Evolutionary conservation across 2,888 invertebrate genomes (phyloP).

Genomic region (Pinctada fucata): DNA sequence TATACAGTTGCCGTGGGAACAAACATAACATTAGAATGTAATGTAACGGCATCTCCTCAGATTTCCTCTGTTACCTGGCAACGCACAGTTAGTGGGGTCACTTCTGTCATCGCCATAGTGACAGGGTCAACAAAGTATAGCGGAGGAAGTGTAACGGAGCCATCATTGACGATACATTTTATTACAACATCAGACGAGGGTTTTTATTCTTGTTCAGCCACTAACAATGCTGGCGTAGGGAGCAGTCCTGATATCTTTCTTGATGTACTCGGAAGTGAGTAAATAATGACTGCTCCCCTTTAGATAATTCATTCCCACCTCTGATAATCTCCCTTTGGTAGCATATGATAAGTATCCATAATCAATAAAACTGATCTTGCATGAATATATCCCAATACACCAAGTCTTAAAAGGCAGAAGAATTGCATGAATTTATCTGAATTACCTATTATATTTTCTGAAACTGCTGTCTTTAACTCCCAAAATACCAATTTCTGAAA

Average conservation of each 20-base stretch:
- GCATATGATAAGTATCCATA: too few species aligned
- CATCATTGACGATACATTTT: constrained; percentile 23
- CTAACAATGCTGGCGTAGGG: constrained; percentile 37
- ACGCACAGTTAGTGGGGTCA: background rate
- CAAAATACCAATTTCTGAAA: too few species aligned
- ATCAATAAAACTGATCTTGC: too few species aligned
- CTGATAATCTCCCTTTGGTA: too few species aligned
- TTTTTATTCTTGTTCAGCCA: constrained; percentile 34
- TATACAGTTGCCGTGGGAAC: constrained; percentile 17
- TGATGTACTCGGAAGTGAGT: constrained; percentile 35
- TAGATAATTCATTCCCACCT: too few species aligned
- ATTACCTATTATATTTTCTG: too few species aligned
- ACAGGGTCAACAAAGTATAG: constrained; percentile 16
- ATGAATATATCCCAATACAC: too few species aligned
- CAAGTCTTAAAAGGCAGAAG: too few species aligned
- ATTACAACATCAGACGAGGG: constrained; percentile 22
- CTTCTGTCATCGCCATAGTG: background rate
- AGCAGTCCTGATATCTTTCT: constrained; percentile 27
- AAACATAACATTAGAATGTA: constrained; percentile 19
- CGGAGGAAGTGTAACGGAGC: constrained; percentile 28
- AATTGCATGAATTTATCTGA: too few species aligned
- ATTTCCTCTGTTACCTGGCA: constrained; percentile 2
- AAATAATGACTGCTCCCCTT: background rate
- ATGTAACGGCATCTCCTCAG: constrained; percentile 8
- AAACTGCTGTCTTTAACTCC: too few species aligned